Base-by-base conservation (phyloP, 1,140 invertebrate species). In the Drosophila prosaltans region DNA sequence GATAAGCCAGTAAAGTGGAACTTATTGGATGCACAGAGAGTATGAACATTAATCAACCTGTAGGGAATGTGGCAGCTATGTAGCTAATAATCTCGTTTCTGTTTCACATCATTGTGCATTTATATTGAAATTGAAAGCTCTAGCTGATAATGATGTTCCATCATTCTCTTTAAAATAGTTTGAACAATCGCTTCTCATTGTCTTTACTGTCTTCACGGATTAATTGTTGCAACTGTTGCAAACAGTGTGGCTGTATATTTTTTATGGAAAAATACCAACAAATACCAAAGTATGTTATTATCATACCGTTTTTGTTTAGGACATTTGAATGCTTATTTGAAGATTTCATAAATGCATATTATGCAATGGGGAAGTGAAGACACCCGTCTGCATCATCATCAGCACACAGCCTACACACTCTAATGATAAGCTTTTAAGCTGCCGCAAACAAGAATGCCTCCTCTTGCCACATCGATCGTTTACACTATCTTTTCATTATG, bases 341-440 rank as follows among this genome's bases (percentile, higher is more conserved):
- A 51, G 9, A 51, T 51, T 48, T 48, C 45, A 48, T 48, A 59
- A 41, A 76, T 75, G 65, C 62, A 21, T 41, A 16, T 16, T 65
- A 75, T 75, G 64, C 57, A 61, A 63, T 75, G 57, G 28, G 39
- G 62, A 63, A 67, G 64, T 32, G 39, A 68, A 61, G 73, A 58
- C 73, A 69, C 65, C 41, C 61, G 57, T n/a, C 40, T 36, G 40
- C 36, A 32, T 24, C 7, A 8, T 10, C 45, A 69, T 61, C 26
- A 21, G 62, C 21, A 16, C 16, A 48, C 65, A 57, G 60, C 26
- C 55, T 43, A 11, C 6, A 36, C 45, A 41, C 36, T 62, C 75
- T 78, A 78, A 74, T 78, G 65, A 57, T 74, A 78, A 78, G 62
- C 75, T 66, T 58, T 70, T 70, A 77, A 77, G 71, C 71, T 74